These are phyloP conservation scores for Andrena haemorrhoa DNA, from an alignment of 2,888 invertebrate species.

Conservation along the genomic window DNA sequence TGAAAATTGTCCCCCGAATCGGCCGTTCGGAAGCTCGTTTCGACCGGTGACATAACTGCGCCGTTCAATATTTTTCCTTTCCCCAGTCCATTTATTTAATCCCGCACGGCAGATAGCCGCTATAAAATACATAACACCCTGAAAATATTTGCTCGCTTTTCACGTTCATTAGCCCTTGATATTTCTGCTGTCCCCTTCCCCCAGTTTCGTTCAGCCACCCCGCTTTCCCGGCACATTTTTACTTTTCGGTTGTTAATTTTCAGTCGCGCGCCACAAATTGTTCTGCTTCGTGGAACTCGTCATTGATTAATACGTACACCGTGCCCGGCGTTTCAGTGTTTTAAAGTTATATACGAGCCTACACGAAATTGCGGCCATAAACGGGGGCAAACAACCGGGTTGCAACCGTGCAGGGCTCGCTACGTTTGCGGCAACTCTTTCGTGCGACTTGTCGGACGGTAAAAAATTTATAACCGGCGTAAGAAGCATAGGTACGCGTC, in stretches of 20 bases:
- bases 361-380: background rate
- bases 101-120: background rate
- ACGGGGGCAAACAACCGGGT: background rate
- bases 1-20: conserved; percentile 9
- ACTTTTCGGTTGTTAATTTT: background rate
- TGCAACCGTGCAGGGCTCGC: background rate
- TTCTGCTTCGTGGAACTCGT: background rate
- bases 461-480: conserved; percentile 17
- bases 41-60: conserved; percentile 1
- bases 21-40: conserved; percentile 12
- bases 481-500: background rate
- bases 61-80: background rate
- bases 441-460: conserved; percentile 3
- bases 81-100: conserved; percentile 13
- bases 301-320: background rate
- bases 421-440: background rate
- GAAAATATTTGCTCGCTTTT: conserved; percentile 17
- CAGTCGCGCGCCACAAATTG: background rate
- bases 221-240: background rate
- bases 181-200: background rate
- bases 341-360: background rate
- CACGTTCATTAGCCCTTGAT: background rate
- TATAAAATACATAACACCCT: conserved; percentile 2
- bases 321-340: background rate
- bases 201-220: background rate